These are phyloP conservation scores for Zosterops hypoxanthus DNA, from an alignment of 2,113 vertebrate species.

Conservation along the genomic window DNA sequence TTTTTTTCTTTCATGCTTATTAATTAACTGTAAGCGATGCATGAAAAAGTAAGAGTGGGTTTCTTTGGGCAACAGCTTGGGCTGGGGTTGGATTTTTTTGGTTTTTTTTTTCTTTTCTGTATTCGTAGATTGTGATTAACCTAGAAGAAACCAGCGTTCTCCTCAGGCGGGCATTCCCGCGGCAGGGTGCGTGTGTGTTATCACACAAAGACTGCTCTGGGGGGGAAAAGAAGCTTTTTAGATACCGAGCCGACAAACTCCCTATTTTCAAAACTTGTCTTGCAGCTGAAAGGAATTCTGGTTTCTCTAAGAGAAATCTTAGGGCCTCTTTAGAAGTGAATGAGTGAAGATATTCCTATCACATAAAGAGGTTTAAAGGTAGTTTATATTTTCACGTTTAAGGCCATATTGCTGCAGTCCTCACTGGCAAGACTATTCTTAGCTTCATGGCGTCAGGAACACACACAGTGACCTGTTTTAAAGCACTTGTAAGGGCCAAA, in stretches of 20 bases:
- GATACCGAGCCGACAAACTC: not conserved
- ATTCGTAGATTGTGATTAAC: not conserved
- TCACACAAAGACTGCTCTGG: not conserved
- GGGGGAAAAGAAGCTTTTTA: accelerated
- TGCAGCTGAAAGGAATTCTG: not conserved
- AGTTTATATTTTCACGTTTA: not conserved
- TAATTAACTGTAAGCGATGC: not conserved
- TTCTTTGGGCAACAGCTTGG: not conserved
- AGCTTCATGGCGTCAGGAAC: not conserved
- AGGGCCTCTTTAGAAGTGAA: not conserved
- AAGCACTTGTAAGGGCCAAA: not conserved
- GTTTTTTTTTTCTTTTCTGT: not conserved
- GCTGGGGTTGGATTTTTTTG: not conserved
- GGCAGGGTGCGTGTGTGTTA: not conserved
- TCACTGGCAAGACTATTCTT: not conserved
- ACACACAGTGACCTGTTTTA: not conserved
- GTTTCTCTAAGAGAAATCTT: not conserved
- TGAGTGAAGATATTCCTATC: not conserved
- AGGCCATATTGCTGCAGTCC: not conserved
- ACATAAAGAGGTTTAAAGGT: not conserved
- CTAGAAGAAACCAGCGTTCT: not conserved
- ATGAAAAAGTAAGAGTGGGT: not conserved
- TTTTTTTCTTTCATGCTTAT: not conserved
- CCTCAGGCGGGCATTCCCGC: not conserved
- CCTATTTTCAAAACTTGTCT: not conserved